phyloP scores from a whole-genome alignment of 1,140 invertebrate genomes.

The Cydia pomonella region DNA sequence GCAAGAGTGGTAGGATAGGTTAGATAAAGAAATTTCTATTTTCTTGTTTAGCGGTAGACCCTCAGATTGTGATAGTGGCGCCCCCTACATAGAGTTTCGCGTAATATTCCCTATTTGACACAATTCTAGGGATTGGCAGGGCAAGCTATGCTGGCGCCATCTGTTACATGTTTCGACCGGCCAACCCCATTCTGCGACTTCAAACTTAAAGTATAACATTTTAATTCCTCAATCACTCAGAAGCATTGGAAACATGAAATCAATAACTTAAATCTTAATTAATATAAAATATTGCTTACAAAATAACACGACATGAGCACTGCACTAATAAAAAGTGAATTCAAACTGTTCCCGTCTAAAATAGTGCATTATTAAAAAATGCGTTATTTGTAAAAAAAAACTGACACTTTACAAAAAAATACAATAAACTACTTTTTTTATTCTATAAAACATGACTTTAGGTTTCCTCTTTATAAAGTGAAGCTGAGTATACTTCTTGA shows the following conservation, averaged over 20 bases:
- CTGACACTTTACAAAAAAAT: background rate
- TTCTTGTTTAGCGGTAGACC: too few species aligned
- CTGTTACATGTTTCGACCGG: too few species aligned
- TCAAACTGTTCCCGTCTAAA: background rate
- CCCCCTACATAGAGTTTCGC: too few species aligned
- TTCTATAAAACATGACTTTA: background rate
- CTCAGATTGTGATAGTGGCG: too few species aligned
- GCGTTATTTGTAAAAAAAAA: conserved; percentile 5
- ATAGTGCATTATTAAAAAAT: background rate
- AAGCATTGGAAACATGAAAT: background rate
- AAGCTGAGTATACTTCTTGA: too few species aligned
- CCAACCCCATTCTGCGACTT: too few species aligned
- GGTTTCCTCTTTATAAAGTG: too few species aligned
- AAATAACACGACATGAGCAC: conserved; percentile 6
- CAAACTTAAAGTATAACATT: background rate
- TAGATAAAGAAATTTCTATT: too few species aligned
- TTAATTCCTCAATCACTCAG: background rate
- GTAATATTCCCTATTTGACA: too few species aligned
- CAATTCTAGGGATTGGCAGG: too few species aligned
- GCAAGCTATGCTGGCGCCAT: too few species aligned
- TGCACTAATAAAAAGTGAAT: conserved; percentile 9
- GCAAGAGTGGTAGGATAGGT: too few species aligned
- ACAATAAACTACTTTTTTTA: background rate
- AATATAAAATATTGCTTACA: conserved; percentile 13
- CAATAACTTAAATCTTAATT: background rate